Evolutionary conservation across 2,113 vertebrate genomes (phyloP).

Genomic region (Pluvialis apricaria): DNA sequence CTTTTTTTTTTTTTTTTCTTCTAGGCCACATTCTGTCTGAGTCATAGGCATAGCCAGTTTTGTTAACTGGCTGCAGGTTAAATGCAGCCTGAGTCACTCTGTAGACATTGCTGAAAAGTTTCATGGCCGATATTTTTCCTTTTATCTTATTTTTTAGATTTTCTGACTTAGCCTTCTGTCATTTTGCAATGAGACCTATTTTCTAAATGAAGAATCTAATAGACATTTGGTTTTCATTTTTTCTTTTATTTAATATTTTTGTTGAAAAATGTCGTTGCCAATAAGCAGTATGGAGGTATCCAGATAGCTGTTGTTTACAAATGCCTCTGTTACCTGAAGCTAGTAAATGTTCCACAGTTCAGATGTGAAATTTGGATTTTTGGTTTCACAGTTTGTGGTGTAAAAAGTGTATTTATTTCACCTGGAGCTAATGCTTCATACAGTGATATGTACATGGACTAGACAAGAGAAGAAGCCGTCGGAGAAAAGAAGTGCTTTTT

Average conservation of each 20-base stretch:
- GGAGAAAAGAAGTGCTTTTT: background rate
- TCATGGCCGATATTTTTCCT: slow-evolving; percentile 52
- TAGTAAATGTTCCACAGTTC: slow-evolving; percentile 32
- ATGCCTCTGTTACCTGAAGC: slow-evolving; percentile 2
- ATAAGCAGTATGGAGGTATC: slow-evolving; percentile 32
- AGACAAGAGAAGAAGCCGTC: slow-evolving; percentile 12
- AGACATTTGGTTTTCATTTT: slow-evolving; percentile 15
- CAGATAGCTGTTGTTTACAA: slow-evolving; percentile 59
- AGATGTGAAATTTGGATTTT: slow-evolving; percentile 60
- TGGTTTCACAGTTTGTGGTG: slow-evolving; percentile 36
- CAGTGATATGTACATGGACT: slow-evolving; percentile 53
- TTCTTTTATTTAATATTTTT: slow-evolving; percentile 47
- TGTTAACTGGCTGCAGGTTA: background rate
- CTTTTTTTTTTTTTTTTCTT: slow-evolving; percentile 31
- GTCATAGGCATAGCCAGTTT: background rate
- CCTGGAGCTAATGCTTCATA: slow-evolving; percentile 45
- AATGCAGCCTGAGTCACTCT: slow-evolving; percentile 41
- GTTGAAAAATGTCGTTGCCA: slow-evolving; percentile 36
- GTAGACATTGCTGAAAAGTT: slow-evolving; percentile 39
- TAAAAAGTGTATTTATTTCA: slow-evolving; percentile 58
- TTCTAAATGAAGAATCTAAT: slow-evolving; percentile 70
- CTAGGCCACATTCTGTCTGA: background rate
- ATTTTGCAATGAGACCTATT: slow-evolving; percentile 24
- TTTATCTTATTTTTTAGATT: slow-evolving; percentile 16
- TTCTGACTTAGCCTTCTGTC: background rate